Evolutionary conservation across 1,140 invertebrate species (phyloP).

Genomic region (Aphelenchoides besseyi): DNA sequence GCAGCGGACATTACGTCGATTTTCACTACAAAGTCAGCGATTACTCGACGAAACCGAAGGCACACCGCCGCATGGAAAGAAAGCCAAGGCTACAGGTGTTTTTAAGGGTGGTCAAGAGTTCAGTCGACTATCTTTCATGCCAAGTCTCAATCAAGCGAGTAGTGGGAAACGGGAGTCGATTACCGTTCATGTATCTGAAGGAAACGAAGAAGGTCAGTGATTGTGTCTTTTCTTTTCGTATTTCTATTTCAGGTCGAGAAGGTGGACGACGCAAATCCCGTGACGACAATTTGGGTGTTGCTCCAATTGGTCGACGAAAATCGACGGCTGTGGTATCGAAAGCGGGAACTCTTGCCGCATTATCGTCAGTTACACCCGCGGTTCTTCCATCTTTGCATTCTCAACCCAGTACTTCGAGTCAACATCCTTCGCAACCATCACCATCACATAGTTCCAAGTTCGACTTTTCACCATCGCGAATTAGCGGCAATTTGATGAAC

Average conservation of each 20-base stretch:
- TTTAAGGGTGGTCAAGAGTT: slow-evolving; percentile 45
- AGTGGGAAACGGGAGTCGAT: slow-evolving; percentile 13
- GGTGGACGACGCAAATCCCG: neutral
- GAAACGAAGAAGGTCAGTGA: slow-evolving; percentile 3
- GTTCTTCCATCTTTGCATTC: neutral
- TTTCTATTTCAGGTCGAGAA: slow-evolving; percentile 5
- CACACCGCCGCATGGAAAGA: slow-evolving; percentile 21
- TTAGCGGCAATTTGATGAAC: neutral
- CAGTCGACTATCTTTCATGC: slow-evolving; percentile 51
- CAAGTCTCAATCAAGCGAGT: slow-evolving; percentile 17
- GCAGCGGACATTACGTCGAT: neutral
- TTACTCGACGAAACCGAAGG: slow-evolving; percentile 15
- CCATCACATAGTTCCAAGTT: neutral
- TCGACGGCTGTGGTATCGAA: neutral
- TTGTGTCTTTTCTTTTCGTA: neutral
- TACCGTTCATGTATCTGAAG: neutral
- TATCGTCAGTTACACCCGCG: slow-evolving; percentile 5
- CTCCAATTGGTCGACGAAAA: slow-evolving; percentile 9
- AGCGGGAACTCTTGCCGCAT: neutral
- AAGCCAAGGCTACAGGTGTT: slow-evolving; percentile 21
- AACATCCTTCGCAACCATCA: neutral
- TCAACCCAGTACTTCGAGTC: neutral
- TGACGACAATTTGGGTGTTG: neutral
- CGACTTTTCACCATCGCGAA: too few species aligned
- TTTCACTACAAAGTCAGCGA: slow-evolving; percentile 4